These are phyloP conservation scores for Drosophila biarmipes DNA, from an alignment of 1,140 invertebrate genomes.

Conservation along the genomic window DNA sequence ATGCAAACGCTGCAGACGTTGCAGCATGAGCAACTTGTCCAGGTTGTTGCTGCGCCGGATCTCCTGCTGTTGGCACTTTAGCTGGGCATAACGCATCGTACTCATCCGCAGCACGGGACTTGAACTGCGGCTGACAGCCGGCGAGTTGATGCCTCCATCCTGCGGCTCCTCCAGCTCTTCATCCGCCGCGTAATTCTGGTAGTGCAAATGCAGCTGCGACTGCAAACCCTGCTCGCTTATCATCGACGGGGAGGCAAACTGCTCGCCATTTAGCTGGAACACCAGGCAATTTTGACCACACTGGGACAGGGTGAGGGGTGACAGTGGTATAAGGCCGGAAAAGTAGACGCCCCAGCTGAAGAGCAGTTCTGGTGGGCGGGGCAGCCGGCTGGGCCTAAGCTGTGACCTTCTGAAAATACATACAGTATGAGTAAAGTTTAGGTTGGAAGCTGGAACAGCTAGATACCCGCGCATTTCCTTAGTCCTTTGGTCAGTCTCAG, in stretches of 20 bases:
- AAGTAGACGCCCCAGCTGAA: constrained; percentile 94
- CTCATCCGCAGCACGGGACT: constrained; percentile 61
- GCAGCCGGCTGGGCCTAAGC: constrained; percentile 48
- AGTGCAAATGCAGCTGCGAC: constrained; percentile 65
- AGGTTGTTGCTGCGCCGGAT: constrained; percentile 91
- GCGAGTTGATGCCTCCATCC: constrained; percentile 61
- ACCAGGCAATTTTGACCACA: constrained; percentile 92
- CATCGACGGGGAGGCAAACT: constrained; percentile 89
- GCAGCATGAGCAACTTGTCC: constrained; percentile 87
- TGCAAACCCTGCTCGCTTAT: constrained; percentile 61
- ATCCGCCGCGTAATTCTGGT: constrained; percentile 60
- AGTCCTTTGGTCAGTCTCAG: constrained; percentile 57
- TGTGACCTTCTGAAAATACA: constrained; percentile 24
- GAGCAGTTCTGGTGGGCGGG: constrained; percentile 85
- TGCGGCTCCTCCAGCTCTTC: constrained; percentile 28
- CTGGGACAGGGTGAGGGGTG: constrained; percentile 77
- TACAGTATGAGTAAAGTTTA: background rate
- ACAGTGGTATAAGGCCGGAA: constrained; percentile 91
- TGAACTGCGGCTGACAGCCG: constrained; percentile 56
- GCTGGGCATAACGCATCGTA: constrained; percentile 64
- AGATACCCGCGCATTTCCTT: constrained; percentile 9
- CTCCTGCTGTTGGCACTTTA: constrained; percentile 85
- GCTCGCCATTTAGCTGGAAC: constrained; percentile 94
- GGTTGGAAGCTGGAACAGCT: background rate
- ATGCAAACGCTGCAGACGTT: constrained; percentile 68